Percentiles rank a stretch among this genome's conserved stretches.
Conservation (phyloP, 2,888 invertebrate genomes). For the Rhopalosiphum nymphaeae region DNA sequence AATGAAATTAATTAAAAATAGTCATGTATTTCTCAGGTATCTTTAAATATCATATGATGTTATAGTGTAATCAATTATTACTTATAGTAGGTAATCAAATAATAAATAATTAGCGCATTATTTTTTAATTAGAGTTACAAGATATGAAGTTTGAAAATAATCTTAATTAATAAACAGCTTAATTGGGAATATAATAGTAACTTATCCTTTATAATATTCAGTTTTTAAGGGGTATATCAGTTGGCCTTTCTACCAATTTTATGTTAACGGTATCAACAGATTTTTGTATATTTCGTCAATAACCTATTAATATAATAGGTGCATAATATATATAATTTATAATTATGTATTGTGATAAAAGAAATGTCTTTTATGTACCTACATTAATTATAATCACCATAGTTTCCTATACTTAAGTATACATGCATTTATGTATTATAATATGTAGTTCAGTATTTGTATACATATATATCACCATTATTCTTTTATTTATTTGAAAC, state of each 20-base stretch:
- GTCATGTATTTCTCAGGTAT: not conserved
- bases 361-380: not conserved
- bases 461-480: not conserved
- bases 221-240: not conserved
- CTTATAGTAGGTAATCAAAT: not conserved
- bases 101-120: not conserved
- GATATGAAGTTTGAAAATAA: not conserved
- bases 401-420: not conserved
- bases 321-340: not conserved
- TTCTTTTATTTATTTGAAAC: not conserved
- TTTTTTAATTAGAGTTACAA: not conserved
- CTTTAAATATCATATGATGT: not conserved
- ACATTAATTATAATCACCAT: slow-evolving; percentile 21
- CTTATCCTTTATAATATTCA: not conserved
- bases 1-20: not conserved
- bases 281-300: not conserved
- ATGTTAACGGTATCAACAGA: not conserved
- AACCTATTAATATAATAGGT: not conserved
- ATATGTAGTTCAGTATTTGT: not conserved
- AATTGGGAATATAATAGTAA: not conserved
- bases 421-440: not conserved
- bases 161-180: not conserved
- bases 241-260: not conserved
- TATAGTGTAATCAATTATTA: not conserved
- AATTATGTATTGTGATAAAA: not conserved